A percentile compares a stretch with the other conserved stretches of the same genome.
These are phyloP conservation scores for Dendrolimus pini DNA, from an alignment of 2,888 invertebrate genomes.

Conservation along the genomic window DNA sequence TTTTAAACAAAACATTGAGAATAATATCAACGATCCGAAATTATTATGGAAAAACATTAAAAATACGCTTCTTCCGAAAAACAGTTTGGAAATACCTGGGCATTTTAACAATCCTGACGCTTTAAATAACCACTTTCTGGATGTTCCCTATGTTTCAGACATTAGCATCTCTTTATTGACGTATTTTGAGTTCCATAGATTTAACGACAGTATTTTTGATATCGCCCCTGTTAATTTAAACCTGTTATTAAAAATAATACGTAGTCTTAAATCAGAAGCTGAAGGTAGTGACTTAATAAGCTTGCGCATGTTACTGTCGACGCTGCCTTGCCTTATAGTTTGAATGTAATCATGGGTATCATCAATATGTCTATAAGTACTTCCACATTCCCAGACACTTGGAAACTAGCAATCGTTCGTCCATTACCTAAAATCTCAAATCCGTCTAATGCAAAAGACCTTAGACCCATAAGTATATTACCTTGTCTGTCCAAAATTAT, in stretches of 20 bases:
- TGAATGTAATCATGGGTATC: not conserved
- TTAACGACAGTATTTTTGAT: too few species aligned
- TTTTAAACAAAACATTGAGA: too few species aligned
- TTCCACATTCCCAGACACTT: not conserved
- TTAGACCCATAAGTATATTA: not conserved
- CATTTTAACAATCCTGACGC: too few species aligned
- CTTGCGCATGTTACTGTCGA: not conserved
- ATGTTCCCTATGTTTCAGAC: too few species aligned
- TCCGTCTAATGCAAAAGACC: not conserved
- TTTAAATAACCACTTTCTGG: too few species aligned
- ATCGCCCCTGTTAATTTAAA: too few species aligned
- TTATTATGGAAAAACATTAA: too few species aligned
- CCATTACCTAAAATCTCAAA: not conserved
- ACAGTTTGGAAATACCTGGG: too few species aligned
- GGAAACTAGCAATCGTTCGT: conserved; percentile 1
- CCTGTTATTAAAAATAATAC: not conserved
- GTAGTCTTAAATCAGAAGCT: not conserved
- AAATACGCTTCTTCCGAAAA: too few species aligned
- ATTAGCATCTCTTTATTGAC: too few species aligned
- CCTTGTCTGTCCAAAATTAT: not conserved
- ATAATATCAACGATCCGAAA: too few species aligned
- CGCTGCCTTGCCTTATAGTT: not conserved
- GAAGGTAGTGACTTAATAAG: not conserved
- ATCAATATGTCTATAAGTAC: conserved; percentile 1
- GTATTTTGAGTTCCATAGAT: too few species aligned